These are phyloP conservation scores for Toxotes chatareus DNA, from an alignment of 2,113 vertebrate genomes.

Conservation along the genomic window DNA sequence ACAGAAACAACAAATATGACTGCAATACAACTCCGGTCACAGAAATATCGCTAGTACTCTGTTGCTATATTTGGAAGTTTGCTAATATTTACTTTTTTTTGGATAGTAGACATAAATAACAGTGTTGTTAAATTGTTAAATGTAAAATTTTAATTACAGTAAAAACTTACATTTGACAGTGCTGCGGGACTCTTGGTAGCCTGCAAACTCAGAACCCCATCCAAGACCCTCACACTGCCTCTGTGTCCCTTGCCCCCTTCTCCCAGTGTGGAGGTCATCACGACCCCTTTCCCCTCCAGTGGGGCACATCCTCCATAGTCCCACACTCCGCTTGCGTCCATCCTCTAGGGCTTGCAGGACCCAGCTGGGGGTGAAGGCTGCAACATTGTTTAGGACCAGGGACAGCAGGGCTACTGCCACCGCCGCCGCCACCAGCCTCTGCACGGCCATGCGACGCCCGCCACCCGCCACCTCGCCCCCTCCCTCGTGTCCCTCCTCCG, in stretches of 20 bases:
- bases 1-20: background rate
- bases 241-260: slow-evolving; percentile 77
- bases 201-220: slow-evolving; percentile 94
- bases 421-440: slow-evolving; percentile 93
- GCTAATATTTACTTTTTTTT: background rate
- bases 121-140: background rate
- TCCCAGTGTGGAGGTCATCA: slow-evolving; percentile 69
- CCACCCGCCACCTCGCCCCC: slow-evolving; percentile 66
- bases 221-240: slow-evolving; percentile 88
- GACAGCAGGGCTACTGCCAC: slow-evolving; percentile 95
- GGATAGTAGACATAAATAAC: background rate
- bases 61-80: background rate
- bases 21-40: background rate
- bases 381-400: slow-evolving; percentile 93
- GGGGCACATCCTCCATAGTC: slow-evolving; percentile 95
- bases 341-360: slow-evolving; percentile 93
- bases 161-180: slow-evolving; percentile 95
- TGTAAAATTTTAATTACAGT: background rate
- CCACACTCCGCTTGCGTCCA: slow-evolving; percentile 93
- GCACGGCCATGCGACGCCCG: slow-evolving; percentile 89
- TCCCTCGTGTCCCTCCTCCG: slow-evolving; percentile 63
- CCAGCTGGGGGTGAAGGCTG: slow-evolving; percentile 96
- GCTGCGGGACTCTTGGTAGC: slow-evolving; percentile 94
- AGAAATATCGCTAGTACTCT: background rate
- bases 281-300: slow-evolving; percentile 80